Conservation (phyloP, 2,888 invertebrate genomes). For the Abrostola triplasia region DNA sequence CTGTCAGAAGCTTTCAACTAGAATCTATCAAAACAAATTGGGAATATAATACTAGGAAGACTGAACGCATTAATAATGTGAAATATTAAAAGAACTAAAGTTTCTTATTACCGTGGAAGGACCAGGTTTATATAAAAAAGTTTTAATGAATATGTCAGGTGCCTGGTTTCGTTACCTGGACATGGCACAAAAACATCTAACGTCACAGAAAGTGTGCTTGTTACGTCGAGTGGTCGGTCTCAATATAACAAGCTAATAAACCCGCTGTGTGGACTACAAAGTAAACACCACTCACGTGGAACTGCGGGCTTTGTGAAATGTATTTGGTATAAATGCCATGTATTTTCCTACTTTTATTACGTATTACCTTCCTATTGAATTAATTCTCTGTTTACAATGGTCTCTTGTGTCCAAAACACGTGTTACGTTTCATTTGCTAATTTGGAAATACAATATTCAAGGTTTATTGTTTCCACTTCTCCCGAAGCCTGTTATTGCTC, state of each 20-base stretch:
- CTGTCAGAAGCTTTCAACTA: conserved; percentile 1
- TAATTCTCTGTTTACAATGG: conserved; percentile 5
- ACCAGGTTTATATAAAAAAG: neutral
- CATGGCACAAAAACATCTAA: conserved; percentile 18
- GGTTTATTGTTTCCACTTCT: conserved; percentile 7
- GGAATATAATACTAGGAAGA: too few relatives aligned
- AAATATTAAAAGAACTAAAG: neutral
- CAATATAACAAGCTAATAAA: conserved; percentile 19
- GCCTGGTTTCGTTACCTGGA: conserved; percentile 18
- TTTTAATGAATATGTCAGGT: conserved; percentile 9
- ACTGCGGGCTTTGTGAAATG: neutral
- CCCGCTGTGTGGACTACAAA: conserved; percentile 12
- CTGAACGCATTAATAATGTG: too few relatives aligned
- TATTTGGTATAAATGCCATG: neutral
- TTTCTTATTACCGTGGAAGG: neutral
- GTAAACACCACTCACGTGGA: neutral
- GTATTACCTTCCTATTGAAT: conserved; percentile 25
- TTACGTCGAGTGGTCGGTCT: conserved; percentile 18
- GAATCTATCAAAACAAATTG: conserved; percentile 5
- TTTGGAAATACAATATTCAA: conserved; percentile 9
- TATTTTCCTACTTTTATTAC: conserved; percentile 3
- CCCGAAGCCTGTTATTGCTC: conserved; percentile 19
- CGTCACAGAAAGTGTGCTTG: conserved; percentile 11
- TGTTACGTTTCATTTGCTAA: neutral
- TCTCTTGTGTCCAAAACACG: conserved; percentile 3